Conservation (phyloP, 2,113 vertebrate species). For the Carassius carassius region DNA sequence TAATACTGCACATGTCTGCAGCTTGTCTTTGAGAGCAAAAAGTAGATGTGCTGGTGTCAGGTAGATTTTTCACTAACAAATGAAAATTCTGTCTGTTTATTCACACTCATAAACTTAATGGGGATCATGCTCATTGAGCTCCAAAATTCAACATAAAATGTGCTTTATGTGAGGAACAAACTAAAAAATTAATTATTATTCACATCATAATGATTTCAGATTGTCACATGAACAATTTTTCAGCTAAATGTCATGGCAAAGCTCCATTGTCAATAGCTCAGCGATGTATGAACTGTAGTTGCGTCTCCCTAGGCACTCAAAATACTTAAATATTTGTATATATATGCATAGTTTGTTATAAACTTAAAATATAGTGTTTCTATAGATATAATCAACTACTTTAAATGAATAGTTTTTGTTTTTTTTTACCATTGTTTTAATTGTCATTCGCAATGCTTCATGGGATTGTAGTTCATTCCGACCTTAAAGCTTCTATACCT, state of each 20-base stretch:
- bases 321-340: too few species aligned
- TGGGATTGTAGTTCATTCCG: too few species aligned
- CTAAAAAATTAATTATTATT: neutral
- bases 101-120: neutral
- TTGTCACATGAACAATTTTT: neutral
- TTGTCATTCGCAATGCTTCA: too few species aligned
- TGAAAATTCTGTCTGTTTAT: neutral
- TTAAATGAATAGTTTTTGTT: too few species aligned
- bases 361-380: too few species aligned
- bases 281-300: too few species aligned
- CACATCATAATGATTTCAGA: neutral
- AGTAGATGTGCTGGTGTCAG: neutral
- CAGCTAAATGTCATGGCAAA: neutral
- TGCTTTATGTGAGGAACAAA: neutral
- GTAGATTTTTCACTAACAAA: neutral
- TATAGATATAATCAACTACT: too few species aligned
- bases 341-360: too few species aligned
- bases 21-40: neutral
- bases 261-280: neutral
- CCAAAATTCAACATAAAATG: neutral
- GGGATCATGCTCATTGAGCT: neutral
- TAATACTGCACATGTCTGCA: neutral
- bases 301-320: too few species aligned
- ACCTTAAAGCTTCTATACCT: too few species aligned
- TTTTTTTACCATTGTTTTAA: too few species aligned